Conservation (phyloP, 2,888 invertebrate genomes). For the Lycocerus yunnanus region DNA sequence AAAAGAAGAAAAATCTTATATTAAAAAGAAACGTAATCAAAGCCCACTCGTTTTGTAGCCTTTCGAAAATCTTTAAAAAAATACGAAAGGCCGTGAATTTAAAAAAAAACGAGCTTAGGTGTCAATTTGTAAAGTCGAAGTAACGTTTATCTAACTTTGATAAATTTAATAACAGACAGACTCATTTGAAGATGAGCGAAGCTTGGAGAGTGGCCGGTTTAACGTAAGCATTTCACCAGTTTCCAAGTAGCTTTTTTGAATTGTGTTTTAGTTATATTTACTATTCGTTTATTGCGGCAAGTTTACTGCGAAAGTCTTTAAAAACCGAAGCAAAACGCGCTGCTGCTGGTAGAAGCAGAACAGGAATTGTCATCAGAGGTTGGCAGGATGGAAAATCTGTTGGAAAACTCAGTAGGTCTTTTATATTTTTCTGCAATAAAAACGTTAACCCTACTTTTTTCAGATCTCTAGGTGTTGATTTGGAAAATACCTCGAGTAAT, state of each 20-base stretch:
- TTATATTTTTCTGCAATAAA: background rate
- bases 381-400: slow-evolving; percentile 32
- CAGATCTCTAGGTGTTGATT: background rate
- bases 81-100: background rate
- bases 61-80: no score
- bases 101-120: background rate
- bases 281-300: slow-evolving; percentile 43
- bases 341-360: slow-evolving; percentile 31
- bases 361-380: slow-evolving; percentile 35
- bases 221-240: slow-evolving; percentile 25
- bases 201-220: slow-evolving; percentile 30
- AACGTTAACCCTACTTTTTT: background rate
- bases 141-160: background rate
- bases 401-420: background rate
- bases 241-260: background rate
- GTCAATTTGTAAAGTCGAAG: background rate
- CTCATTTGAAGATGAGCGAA: background rate
- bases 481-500: background rate
- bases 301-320: slow-evolving; percentile 37
- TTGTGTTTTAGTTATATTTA: slow-evolving; percentile 38
- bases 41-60: no score
- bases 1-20: no score
- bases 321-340: slow-evolving; percentile 36
- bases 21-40: no score
- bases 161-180: background rate